Percentiles rank a stretch among this genome's conserved stretches.
Evolutionary conservation across 2,113 vertebrate species (phyloP).

Genomic region (Nematolebias whitei): DNA sequence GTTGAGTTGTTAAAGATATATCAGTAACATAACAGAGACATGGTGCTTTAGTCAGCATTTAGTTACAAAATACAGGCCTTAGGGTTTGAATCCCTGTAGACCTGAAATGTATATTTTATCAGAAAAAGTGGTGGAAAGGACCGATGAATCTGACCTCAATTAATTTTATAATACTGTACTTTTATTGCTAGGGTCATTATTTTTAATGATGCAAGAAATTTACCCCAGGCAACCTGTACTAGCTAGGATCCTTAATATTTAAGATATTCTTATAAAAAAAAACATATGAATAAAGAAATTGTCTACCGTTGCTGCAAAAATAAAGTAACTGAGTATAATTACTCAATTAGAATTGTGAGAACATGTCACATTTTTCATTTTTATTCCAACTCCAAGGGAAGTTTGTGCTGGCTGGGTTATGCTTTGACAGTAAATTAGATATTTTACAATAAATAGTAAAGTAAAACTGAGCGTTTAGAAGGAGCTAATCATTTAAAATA

Average conservation of each 20-base stretch:
- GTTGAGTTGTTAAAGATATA: slow-evolving; percentile 32
- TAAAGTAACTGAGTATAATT: background rate
- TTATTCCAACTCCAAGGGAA: background rate
- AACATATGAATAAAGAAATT: background rate
- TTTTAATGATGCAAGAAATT: slow-evolving; percentile 44
- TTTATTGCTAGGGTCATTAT: slow-evolving; percentile 36
- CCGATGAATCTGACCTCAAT: slow-evolving; percentile 32
- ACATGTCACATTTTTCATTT: background rate
- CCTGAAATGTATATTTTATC: slow-evolving; percentile 22
- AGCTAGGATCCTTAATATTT: slow-evolving; percentile 21
- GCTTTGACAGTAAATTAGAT: background rate
- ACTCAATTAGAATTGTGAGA: background rate
- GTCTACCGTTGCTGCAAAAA: background rate
- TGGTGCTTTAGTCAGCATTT: slow-evolving; percentile 63
- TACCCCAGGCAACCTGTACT: slow-evolving; percentile 19
- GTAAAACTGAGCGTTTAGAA: too few species aligned
- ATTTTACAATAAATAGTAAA: background rate
- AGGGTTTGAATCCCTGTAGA: slow-evolving; percentile 39
- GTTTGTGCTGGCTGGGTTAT: background rate
- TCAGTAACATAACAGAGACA: slow-evolving; percentile 52
- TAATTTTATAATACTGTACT: slow-evolving; percentile 37
- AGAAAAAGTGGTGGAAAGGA: slow-evolving; percentile 20
- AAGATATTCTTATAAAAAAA: slow-evolving; percentile 16
- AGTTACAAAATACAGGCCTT: slow-evolving; percentile 25
- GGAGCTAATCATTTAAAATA: background rate